These are phyloP conservation scores for Patella caerulea DNA, from an alignment of 2,888 invertebrate genomes.

Conservation along the genomic window DNA sequence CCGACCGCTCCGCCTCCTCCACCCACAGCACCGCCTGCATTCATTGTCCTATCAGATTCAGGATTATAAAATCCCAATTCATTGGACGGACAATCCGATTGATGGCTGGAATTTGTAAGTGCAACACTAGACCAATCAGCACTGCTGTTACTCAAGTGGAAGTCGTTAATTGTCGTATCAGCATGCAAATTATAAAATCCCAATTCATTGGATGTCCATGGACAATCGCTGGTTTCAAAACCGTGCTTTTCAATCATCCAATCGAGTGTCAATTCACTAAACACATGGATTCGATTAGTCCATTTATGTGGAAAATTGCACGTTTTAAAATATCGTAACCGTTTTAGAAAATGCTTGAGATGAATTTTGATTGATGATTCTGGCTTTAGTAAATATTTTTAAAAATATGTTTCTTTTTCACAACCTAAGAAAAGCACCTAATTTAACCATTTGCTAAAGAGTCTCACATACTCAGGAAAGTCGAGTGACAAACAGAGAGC, in stretches of 20 bases:
- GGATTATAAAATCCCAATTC: slow-evolving; percentile 7
- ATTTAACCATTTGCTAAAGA: too few relatives aligned
- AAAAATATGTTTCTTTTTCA: too few relatives aligned
- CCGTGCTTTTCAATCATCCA: slow-evolving; percentile 6
- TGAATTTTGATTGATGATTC: too few relatives aligned
- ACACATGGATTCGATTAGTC: too few relatives aligned
- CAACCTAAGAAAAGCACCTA: too few relatives aligned
- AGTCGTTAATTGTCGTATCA: not conserved
- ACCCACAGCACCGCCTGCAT: not conserved
- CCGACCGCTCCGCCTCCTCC: not conserved
- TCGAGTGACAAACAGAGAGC: too few relatives aligned
- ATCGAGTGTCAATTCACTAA: not conserved
- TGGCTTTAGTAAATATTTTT: too few relatives aligned
- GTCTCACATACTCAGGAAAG: too few relatives aligned
- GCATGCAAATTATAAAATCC: not conserved
- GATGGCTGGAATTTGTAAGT: not conserved
- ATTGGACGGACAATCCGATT: slow-evolving; percentile 3
- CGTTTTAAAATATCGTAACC: too few relatives aligned
- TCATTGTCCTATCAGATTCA: slow-evolving; percentile 7
- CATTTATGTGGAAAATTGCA: too few relatives aligned
- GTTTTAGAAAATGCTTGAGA: too few relatives aligned
- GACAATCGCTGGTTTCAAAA: not conserved
- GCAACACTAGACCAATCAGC: not conserved
- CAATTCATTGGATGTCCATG: slow-evolving; percentile 9
- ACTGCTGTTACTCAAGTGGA: not conserved